Conservation (phyloP, 2,797 vertebrate species). For the Rhabdomys pumilio region DNA sequence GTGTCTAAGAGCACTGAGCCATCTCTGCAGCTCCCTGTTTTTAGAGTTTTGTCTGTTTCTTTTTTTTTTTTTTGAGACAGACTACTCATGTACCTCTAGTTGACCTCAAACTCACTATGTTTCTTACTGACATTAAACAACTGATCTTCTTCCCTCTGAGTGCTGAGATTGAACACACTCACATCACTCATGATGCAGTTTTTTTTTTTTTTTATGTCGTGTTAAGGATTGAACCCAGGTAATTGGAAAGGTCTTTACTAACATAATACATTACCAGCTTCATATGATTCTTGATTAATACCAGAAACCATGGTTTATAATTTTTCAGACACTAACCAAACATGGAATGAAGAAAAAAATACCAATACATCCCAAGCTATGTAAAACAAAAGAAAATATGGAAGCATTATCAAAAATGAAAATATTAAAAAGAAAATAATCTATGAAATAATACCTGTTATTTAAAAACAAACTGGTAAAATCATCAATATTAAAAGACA, state of each 20-base stretch:
- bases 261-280: background rate
- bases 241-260: background rate
- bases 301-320: background rate
- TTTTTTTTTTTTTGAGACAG: background rate
- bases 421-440: background rate
- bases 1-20: background rate
- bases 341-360: background rate
- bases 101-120: background rate
- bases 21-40: background rate
- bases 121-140: background rate
- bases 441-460: background rate
- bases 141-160: background rate
- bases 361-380: background rate
- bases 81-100: background rate
- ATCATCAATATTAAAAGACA: background rate
- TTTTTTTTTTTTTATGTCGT: background rate
- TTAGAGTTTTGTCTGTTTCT: background rate
- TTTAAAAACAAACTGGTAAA: background rate
- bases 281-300: background rate
- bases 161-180: background rate
- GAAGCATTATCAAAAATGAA: background rate
- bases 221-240: background rate
- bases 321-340: background rate
- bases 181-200: background rate
- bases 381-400: background rate